Conservation (phyloP, 2,113 vertebrate genomes). For the Enhydra lutris region DNA sequence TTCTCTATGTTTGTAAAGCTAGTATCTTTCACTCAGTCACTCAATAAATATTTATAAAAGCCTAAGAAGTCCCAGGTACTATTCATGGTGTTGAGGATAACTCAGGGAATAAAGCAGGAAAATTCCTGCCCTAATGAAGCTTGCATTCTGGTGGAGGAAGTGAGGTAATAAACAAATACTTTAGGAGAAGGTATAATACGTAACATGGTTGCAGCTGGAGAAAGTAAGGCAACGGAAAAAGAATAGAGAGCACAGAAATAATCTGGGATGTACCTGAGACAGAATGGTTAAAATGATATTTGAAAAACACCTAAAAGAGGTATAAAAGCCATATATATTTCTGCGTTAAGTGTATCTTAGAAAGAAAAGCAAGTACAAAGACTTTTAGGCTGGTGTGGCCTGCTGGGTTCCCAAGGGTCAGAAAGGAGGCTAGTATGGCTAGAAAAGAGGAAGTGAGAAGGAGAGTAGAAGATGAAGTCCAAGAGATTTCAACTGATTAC, state of each 20-base stretch:
- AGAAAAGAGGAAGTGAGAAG: neutral
- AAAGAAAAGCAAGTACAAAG: neutral
- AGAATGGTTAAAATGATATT: neutral
- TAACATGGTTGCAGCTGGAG: neutral
- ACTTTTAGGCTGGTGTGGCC: fast-evolving
- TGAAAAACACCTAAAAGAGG: neutral
- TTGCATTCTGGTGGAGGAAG: neutral
- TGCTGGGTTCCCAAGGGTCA: neutral
- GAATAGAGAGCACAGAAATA: neutral
- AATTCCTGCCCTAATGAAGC: neutral
- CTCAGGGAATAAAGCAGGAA: neutral
- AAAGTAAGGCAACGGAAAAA: neutral
- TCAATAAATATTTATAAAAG: neutral
- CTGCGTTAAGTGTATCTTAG: neutral
- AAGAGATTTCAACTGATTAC: neutral
- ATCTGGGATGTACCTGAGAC: neutral
- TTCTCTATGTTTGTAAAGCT: neutral
- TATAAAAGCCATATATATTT: neutral
- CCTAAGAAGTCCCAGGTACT: neutral
- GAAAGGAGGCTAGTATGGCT: neutral
- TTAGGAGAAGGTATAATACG: neutral
- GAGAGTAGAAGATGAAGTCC: neutral
- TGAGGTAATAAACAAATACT: neutral
- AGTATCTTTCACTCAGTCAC: neutral
- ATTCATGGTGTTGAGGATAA: neutral